These are phyloP conservation scores for Propsilocerus akamusi DNA, from an alignment of 1,140 invertebrate genomes.

Conservation along the genomic window DNA sequence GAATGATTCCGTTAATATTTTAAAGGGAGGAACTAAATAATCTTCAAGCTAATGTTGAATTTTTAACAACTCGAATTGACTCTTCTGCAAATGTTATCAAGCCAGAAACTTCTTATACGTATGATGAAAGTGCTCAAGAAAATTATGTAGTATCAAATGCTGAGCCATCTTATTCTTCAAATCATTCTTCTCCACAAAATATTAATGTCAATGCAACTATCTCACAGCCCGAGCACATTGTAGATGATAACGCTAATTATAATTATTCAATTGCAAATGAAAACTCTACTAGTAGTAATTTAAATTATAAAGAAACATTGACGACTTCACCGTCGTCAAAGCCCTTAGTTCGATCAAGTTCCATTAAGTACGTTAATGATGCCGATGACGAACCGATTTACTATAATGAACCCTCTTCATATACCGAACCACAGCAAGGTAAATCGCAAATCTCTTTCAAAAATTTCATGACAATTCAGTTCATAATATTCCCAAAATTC, in stretches of 20 bases:
- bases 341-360: constrained; percentile 7
- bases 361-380: constrained; percentile 4
- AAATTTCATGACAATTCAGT: not conserved
- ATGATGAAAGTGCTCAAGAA: constrained; percentile 11
- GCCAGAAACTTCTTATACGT: constrained; percentile 17
- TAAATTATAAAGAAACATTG: constrained; percentile 5
- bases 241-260: constrained; percentile 24
- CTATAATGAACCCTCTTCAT: not conserved
- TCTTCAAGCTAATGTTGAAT: constrained; percentile 33
- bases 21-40: constrained; percentile 32
- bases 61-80: constrained; percentile 27
- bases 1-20: not conserved
- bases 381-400: constrained; percentile 7
- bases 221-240: constrained; percentile 14
- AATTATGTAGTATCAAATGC: constrained; percentile 15
- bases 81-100: not conserved
- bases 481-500: not conserved
- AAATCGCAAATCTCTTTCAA: not conserved
- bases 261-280: constrained; percentile 23
- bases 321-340: constrained; percentile 7
- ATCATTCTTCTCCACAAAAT: constrained; percentile 10
- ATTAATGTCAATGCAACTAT: constrained; percentile 8
- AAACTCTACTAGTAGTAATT: constrained; percentile 13
- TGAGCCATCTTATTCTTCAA: constrained; percentile 11
- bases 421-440: not conserved